Percentiles rank a stretch among this genome's conserved stretches.
phyloP scores from a whole-genome alignment of 1,140 invertebrate species.

The Apis dorsata region DNA sequence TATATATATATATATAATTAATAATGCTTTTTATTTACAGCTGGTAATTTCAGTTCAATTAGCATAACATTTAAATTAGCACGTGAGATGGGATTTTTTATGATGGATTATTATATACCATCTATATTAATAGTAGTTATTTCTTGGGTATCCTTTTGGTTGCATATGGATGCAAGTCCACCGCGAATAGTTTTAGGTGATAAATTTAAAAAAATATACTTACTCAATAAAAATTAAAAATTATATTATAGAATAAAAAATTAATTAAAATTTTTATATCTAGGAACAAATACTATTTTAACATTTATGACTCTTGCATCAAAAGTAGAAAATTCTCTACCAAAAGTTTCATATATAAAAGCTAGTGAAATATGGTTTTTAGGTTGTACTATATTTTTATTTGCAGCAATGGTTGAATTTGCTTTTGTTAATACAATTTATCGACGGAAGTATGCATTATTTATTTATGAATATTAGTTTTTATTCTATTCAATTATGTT shows the following conservation, averaged over 20 bases:
- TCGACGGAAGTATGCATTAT: constrained; percentile 85
- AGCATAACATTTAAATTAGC: constrained; percentile 89
- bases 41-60: constrained; percentile 90
- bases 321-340: constrained; percentile 89
- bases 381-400: constrained; percentile 91
- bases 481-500: background rate
- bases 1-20: background rate
- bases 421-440: constrained; percentile 95
- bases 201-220: constrained; percentile 9
- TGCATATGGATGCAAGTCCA: constrained; percentile 92
- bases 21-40: constrained; percentile 79
- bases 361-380: constrained; percentile 94
- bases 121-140: constrained; percentile 93
- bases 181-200: constrained; percentile 88
- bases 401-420: constrained; percentile 92
- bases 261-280: constrained; percentile 51
- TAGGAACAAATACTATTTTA: constrained; percentile 91
- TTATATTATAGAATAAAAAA: constrained; percentile 1
- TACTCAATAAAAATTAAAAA: background rate
- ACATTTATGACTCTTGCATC: constrained; percentile 93
- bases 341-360: constrained; percentile 95
- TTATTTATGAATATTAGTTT: background rate
- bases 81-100: constrained; percentile 91
- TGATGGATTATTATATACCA: constrained; percentile 94
- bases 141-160: constrained; percentile 95